phyloP scores from a whole-genome alignment of 2,113 vertebrate genomes.

The Alethe castanea region DNA sequence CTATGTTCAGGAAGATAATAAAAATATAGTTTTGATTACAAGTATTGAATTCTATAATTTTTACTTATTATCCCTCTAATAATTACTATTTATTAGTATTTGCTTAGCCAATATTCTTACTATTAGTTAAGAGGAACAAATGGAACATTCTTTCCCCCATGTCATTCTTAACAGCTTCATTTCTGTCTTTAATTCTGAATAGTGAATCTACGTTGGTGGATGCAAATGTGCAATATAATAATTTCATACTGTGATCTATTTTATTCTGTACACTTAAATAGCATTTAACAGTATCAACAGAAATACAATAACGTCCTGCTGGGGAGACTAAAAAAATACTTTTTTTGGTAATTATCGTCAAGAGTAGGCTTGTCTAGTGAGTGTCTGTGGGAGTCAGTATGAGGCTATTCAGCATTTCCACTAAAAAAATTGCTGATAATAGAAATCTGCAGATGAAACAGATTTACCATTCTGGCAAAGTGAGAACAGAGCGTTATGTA shows the following conservation, averaged over 20 bases:
- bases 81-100: neutral
- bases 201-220: neutral
- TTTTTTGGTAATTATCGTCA: neutral
- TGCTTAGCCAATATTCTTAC: neutral
- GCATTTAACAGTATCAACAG: neutral
- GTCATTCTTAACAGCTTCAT: neutral
- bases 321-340: neutral
- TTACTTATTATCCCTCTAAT: neutral
- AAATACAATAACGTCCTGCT: neutral
- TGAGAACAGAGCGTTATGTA: neutral
- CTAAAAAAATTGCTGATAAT: neutral
- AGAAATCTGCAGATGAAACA: neutral
- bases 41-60: neutral
- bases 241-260: neutral
- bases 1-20: neutral
- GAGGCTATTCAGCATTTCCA: neutral
- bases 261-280: neutral
- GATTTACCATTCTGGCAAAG: neutral
- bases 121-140: neutral
- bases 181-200: neutral
- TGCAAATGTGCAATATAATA: neutral
- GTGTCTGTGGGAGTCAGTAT: neutral
- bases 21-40: neutral
- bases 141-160: neutral
- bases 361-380: neutral